Evolutionary conservation across 2,888 invertebrate genomes (phyloP).

Genomic region (Ormyrus thymus): DNA sequence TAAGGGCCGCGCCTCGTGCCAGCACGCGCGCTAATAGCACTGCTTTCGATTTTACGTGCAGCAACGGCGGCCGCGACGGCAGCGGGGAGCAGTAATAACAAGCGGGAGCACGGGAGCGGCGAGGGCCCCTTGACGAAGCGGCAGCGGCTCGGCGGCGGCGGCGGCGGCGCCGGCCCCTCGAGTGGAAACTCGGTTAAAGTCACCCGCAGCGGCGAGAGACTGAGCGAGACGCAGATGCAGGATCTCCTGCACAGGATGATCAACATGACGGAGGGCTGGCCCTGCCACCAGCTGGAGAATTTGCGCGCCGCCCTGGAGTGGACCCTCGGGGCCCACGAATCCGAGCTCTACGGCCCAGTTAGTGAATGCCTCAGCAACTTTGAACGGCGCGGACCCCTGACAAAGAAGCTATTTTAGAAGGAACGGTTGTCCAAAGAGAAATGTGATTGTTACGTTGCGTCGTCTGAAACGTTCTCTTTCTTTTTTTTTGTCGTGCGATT

Average conservation of each 20-base stretch:
- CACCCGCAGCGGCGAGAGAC: slow-evolving; percentile 55
- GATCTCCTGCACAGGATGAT: slow-evolving; percentile 63
- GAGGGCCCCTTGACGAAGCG: slow-evolving; percentile 64
- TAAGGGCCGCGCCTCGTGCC: too few species aligned
- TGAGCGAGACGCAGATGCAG: slow-evolving; percentile 63
- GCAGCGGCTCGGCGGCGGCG: slow-evolving; percentile 57
- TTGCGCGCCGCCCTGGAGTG: slow-evolving; percentile 31
- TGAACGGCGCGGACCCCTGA: not conserved
- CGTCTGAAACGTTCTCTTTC: too few species aligned
- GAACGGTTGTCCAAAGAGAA: not conserved
- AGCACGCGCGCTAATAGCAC: not conserved
- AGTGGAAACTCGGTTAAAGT: slow-evolving; percentile 32
- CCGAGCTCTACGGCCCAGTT: slow-evolving; percentile 16
- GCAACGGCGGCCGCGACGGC: slow-evolving; percentile 3
- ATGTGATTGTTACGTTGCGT: too few species aligned
- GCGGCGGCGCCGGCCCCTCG: slow-evolving; percentile 19
- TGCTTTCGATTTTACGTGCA: slow-evolving; percentile 1
- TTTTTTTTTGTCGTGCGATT: too few species aligned
- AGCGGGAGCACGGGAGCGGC: slow-evolving; percentile 63
- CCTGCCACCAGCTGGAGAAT: slow-evolving; percentile 64
- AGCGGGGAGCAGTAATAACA: slow-evolving; percentile 52
- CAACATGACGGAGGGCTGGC: slow-evolving; percentile 66
- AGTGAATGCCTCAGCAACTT: slow-evolving; percentile 27
- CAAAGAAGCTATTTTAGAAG: too few species aligned
- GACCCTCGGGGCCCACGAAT: slow-evolving; percentile 28